Evolutionary conservation across 2,113 vertebrate genomes (phyloP).

Genomic region (Melanerpes aurifrons): DNA sequence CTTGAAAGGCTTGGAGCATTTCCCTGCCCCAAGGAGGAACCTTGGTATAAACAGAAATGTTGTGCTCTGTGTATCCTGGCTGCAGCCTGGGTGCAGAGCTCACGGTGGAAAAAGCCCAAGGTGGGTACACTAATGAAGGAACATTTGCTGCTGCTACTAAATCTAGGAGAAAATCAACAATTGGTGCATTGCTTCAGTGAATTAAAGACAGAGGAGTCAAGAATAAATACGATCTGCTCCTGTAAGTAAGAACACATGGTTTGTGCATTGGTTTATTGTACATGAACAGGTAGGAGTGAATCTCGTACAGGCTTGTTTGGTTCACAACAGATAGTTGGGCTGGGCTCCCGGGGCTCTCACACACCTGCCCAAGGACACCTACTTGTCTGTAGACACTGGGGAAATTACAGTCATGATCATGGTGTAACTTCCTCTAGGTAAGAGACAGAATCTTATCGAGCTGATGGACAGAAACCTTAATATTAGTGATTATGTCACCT

Average conservation of each 20-base stretch:
- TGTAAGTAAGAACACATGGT: not conserved
- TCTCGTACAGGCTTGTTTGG: fast-evolving
- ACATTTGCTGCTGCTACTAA: not conserved
- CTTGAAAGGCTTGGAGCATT: not conserved
- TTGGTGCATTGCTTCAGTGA: not conserved
- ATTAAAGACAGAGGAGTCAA: not conserved
- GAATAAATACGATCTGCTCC: not conserved
- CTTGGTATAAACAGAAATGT: not conserved
- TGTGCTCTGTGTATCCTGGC: not conserved
- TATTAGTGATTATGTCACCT: not conserved
- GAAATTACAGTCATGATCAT: not conserved
- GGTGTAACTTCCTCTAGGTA: not conserved
- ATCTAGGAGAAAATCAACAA: not conserved
- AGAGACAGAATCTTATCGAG: not conserved
- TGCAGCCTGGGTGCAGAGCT: not conserved
- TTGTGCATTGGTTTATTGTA: not conserved
- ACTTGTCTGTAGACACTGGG: not conserved
- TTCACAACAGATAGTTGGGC: not conserved
- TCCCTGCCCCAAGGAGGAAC: not conserved
- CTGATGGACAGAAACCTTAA: not conserved
- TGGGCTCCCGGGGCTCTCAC: not conserved
- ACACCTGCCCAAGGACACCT: not conserved
- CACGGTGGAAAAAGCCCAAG: not conserved
- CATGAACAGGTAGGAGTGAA: not conserved
- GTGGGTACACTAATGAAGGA: not conserved